Conservation (phyloP, 2,113 vertebrate genomes). For the Ia io region DNA sequence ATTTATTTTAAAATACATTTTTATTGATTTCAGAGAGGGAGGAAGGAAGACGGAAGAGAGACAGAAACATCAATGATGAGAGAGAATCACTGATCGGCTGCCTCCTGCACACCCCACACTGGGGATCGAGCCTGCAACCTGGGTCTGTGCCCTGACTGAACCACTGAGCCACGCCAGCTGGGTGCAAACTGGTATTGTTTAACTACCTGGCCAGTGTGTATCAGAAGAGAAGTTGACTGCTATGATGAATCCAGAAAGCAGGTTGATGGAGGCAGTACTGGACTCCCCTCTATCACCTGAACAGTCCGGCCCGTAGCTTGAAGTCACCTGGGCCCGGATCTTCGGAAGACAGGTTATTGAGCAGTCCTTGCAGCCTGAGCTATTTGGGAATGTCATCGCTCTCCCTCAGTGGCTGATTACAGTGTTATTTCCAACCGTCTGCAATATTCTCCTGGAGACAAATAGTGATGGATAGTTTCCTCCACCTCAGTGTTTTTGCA, state of each 20-base stretch:
- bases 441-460: constrained; percentile 33
- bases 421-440: not conserved
- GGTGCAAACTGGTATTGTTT: not conserved
- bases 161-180: too few relatives aligned
- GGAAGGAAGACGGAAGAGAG: too few relatives aligned
- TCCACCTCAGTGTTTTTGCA: constrained; percentile 12
- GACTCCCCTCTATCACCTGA: not conserved
- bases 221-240: not conserved
- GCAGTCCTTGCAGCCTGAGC: not conserved
- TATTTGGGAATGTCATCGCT: not conserved
- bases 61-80: too few relatives aligned
- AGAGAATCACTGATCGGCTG: too few relatives aligned
- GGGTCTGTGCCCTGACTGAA: too few relatives aligned
- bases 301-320: not conserved
- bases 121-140: too few relatives aligned
- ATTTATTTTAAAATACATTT: too few relatives aligned
- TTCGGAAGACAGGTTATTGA: not conserved
- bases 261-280: not conserved
- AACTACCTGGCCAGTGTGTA: not conserved
- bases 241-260: not conserved
- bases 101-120: too few relatives aligned
- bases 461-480: constrained; percentile 44
- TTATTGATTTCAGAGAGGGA: too few relatives aligned
- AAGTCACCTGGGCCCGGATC: not conserved
- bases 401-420: constrained; percentile 26